These are phyloP conservation scores for Ctenopoma multispine DNA, from an alignment of 2,797 vertebrate species.

Conservation along the genomic window DNA sequence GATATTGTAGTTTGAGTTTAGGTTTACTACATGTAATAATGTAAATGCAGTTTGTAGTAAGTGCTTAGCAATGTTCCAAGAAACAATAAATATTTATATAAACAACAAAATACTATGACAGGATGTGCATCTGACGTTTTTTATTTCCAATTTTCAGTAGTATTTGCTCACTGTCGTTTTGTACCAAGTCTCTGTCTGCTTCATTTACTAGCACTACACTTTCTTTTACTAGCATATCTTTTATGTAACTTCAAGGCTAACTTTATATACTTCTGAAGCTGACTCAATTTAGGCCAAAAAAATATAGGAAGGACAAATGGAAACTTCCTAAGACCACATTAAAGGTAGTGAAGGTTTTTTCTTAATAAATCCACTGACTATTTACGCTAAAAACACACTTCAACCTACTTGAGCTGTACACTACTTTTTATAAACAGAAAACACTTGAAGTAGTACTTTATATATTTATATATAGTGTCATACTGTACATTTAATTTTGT, in stretches of 20 bases:
- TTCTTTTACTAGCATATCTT: too few relatives aligned
- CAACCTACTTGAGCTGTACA: too few relatives aligned
- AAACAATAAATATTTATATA: background rate
- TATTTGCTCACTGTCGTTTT: background rate
- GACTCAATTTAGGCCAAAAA: background rate
- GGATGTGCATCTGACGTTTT: background rate
- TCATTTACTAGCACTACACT: too few relatives aligned
- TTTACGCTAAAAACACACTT: too few relatives aligned
- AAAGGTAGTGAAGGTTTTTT: too few relatives aligned
- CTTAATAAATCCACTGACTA: too few relatives aligned
- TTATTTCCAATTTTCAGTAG: too few relatives aligned
- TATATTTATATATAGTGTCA: too few relatives aligned
- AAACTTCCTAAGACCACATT: too few relatives aligned
- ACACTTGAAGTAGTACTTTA: too few relatives aligned
- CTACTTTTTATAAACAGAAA: too few relatives aligned
- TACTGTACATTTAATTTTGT: too few relatives aligned
- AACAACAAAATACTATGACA: background rate
- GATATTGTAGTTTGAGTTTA: slow-evolving; percentile 37
- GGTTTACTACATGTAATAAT: slow-evolving; percentile 38
- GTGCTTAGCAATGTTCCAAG: slow-evolving; percentile 14
- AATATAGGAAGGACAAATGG: background rate
- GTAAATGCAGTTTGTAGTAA: slow-evolving; percentile 26
- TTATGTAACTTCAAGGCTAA: background rate
- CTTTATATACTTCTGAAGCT: background rate
- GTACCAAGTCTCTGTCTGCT: background rate